phyloP scores from a whole-genome alignment of 1,140 invertebrate species.

The Anoplophora glabripennis region DNA sequence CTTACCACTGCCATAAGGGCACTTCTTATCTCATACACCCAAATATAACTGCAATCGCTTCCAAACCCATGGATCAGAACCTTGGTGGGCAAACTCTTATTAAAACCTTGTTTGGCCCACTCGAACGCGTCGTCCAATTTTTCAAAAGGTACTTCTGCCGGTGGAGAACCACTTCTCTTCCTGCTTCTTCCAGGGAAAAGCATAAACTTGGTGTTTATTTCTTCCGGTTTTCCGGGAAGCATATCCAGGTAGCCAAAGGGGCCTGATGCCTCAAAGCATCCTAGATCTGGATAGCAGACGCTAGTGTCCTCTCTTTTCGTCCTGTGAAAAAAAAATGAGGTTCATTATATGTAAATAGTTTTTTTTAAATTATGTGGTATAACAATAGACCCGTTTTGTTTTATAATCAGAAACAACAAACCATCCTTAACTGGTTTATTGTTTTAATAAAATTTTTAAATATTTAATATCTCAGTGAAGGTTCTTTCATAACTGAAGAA shows the following conservation, averaged over 20 bases:
- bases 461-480: no score
- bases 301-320: slow-evolving; percentile 63
- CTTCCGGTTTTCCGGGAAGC: slow-evolving; percentile 81
- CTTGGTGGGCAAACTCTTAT: slow-evolving; percentile 71
- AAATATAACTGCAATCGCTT: slow-evolving; percentile 82
- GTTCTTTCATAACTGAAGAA: no score
- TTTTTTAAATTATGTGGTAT: no score
- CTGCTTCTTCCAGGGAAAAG: slow-evolving; percentile 56
- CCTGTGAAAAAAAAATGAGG: slow-evolving; percentile 24
- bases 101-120: slow-evolving; percentile 63
- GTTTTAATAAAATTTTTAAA: no score
- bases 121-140: slow-evolving; percentile 64
- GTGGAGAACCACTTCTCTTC: slow-evolving; percentile 56
- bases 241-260: slow-evolving; percentile 90
- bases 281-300: slow-evolving; percentile 88
- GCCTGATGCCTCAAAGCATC: slow-evolving; percentile 89
- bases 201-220: slow-evolving; percentile 78
- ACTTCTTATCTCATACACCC: slow-evolving; percentile 91
- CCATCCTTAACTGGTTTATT: no score
- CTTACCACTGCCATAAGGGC: slow-evolving; percentile 83
- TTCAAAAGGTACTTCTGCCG: slow-evolving; percentile 64
- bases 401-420: no score
- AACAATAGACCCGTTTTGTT: no score
- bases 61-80: slow-evolving; percentile 94
- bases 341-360: no score